Evolutionary conservation across 2,797 vertebrate species (phyloP).

Genomic region (Pseudotriccus pelzelni): DNA sequence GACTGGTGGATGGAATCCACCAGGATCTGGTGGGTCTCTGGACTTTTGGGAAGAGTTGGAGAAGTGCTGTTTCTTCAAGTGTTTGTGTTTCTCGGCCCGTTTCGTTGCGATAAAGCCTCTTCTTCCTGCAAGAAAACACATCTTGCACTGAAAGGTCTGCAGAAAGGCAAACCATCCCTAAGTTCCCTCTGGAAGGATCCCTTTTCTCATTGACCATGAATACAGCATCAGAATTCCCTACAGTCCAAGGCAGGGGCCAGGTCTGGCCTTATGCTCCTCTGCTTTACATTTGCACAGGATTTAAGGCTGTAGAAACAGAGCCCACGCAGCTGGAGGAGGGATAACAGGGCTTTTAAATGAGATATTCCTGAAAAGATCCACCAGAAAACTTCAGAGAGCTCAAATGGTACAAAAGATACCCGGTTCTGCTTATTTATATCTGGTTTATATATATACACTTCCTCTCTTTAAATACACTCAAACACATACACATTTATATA

Average conservation of each 20-base stretch:
- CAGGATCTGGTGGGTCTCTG: constrained; percentile 21
- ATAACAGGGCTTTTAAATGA: neutral
- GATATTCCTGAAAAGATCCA: neutral
- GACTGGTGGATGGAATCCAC: constrained; percentile 49
- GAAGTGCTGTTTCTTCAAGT: constrained; percentile 53
- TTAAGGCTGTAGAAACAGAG: neutral
- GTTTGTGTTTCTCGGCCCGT: neutral
- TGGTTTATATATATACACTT: neutral
- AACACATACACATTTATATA: neutral
- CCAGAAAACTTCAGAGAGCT: neutral
- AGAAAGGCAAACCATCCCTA: neutral
- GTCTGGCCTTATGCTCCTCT: rapidly evolving
- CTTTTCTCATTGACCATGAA: neutral
- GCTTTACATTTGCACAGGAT: neutral
- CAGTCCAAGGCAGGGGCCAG: neutral
- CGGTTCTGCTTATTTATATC: neutral
- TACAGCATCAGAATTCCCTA: rapidly evolving
- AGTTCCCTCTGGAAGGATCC: neutral
- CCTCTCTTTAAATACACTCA: neutral
- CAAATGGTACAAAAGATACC: neutral
- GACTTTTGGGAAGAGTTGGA: neutral
- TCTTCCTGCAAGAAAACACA: constrained; percentile 62
- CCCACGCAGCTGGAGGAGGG: neutral
- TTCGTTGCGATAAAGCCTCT: constrained; percentile 29
- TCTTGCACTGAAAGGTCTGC: neutral